Evolutionary conservation across 2,888 invertebrate species (phyloP).

Genomic region (Stenoptilia bipunctidactyla): DNA sequence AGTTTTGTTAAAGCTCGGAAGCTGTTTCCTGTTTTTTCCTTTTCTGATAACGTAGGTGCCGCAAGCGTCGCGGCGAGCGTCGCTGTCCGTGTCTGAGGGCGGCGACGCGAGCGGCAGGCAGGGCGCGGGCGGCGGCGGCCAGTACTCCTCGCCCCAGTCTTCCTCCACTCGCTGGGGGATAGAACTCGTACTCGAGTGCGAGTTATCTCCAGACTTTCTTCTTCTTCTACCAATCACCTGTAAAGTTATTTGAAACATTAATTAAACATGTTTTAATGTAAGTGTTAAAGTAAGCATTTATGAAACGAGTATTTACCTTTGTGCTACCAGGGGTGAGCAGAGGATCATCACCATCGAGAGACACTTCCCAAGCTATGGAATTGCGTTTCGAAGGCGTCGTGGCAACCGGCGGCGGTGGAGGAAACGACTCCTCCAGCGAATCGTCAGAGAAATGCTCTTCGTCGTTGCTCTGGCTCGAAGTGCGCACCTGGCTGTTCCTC

Average conservation of each 20-base stretch:
- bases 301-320: constrained; percentile 50
- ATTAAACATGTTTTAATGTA: too few species aligned
- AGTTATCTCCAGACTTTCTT: constrained; percentile 69
- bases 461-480: constrained; percentile 29
- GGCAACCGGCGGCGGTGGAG: constrained; percentile 72
- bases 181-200: constrained; percentile 79
- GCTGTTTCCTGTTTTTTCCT: constrained; percentile 77
- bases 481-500: constrained; percentile 6
- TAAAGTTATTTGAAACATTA: constrained; percentile 15
- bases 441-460: constrained; percentile 84
- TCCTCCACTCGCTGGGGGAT: constrained; percentile 75
- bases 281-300: too few species aligned
- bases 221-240: constrained; percentile 72
- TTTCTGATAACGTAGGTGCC: constrained; percentile 88
- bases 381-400: constrained; percentile 78
- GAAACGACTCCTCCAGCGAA: constrained; percentile 82
- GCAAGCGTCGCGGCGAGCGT: constrained; percentile 46
- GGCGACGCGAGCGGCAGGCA: constrained; percentile 79
- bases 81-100: constrained; percentile 71
- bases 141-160: constrained; percentile 75
- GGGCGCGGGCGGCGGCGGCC: constrained; percentile 79
- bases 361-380: constrained; percentile 91
- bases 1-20: constrained; percentile 71
- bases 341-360: constrained; percentile 79
- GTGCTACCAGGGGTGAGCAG: constrained; percentile 79